Conservation (phyloP, 2,888 invertebrate species). For the Incurvaria masculella region DNA sequence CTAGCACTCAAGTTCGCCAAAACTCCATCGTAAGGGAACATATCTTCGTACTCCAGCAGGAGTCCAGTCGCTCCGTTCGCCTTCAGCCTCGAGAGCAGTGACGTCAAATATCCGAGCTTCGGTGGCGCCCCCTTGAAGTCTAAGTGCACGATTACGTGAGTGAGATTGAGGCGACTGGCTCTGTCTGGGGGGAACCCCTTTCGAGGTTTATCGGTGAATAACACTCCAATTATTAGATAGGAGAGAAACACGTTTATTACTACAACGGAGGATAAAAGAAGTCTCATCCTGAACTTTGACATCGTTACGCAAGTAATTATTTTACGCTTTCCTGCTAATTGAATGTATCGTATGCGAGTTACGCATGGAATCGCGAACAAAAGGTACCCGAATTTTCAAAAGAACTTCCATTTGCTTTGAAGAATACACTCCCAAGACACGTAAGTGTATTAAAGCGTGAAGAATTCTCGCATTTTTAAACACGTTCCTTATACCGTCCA, state of each 20-base stretch:
- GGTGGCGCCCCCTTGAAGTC: slow-evolving; percentile 86
- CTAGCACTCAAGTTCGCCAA: slow-evolving; percentile 58
- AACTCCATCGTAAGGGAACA: slow-evolving; percentile 72
- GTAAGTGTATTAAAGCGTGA: too few species aligned
- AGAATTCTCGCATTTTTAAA: too few species aligned
- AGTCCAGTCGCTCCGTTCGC: slow-evolving; percentile 72
- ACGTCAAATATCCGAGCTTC: slow-evolving; percentile 57
- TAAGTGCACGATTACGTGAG: slow-evolving; percentile 70
- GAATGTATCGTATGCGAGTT: too few species aligned
- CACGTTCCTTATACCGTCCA: too few species aligned
- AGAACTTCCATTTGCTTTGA: too few species aligned
- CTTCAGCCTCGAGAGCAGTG: slow-evolving; percentile 60
- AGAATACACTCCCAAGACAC: too few species aligned
- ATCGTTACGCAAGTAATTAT: too few species aligned
- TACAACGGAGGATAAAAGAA: neutral
- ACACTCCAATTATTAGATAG: neutral
- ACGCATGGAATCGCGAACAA: too few species aligned
- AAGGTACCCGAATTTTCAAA: too few species aligned
- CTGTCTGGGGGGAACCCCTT: neutral
- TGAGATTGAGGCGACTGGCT: slow-evolving; percentile 14
- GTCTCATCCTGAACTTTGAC: too few species aligned
- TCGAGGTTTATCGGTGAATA: neutral
- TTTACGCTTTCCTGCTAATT: too few species aligned
- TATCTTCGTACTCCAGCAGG: slow-evolving; percentile 83
- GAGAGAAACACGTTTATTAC: neutral